Evolutionary conservation across 2,797 vertebrate genomes (phyloP), one percentile per base, ranked within the genome.

Genomic region (Columba guinea): DNA sequence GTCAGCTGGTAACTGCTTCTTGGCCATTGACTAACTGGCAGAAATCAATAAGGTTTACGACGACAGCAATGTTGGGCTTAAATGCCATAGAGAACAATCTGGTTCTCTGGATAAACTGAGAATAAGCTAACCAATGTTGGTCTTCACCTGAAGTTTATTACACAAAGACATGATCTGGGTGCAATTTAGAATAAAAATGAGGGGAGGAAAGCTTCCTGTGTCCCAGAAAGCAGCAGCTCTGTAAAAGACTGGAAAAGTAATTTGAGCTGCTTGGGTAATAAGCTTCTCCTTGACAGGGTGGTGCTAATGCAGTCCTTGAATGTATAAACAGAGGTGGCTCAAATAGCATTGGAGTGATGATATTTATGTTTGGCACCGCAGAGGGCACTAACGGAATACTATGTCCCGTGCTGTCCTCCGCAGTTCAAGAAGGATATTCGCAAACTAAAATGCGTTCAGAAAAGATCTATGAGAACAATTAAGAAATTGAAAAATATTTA

Each of bases 401-500:
- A 10, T n/a, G 32, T 65, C 63, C 63, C 35, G 26, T 48, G 78
- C 28, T 71, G 49, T 39, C 75, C 63, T 79, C 32, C 1, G 13
- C 49, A 46, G 23, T 81, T 88, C 52, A 22, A 52, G 65, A 92
- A 58, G 24, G 39, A 56, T 48, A 67, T 32, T 41, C 22, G 16
- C 55, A 76, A 84, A 35, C 17, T 44, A 21, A 70, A 90, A 77
- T 48, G 39, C 10, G 18, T 65, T 83, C 79, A 81, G 49, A 49
- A 39, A 70, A 89, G 60, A 93, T 20, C 55, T 92, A 76, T 35
- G 48, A 90, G 75, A 69, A 86, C 32, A 87, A 56, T 74, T 82
- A 77, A 79, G 67, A 84, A 84, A 11, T 4, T 77, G 35, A 32
- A 49, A 88, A 85, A 75, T 65, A 64, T 19, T 60, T 83, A 44